phyloP scores from a whole-genome alignment of 1,140 invertebrate genomes.

The Elysia chlorotica region DNA sequence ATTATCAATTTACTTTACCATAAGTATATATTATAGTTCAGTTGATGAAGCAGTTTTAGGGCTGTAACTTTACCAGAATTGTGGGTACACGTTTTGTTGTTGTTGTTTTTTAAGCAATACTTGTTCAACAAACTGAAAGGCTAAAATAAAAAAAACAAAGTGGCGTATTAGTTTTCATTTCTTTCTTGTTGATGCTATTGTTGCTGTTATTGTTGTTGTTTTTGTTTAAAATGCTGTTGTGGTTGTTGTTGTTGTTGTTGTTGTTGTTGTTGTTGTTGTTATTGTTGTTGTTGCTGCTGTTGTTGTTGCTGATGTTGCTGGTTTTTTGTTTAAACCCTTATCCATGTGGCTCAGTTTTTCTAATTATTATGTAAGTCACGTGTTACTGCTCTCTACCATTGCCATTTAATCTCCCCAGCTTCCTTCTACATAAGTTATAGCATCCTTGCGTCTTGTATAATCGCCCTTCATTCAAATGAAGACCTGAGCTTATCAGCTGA shows the following conservation, averaged over 20 bases:
- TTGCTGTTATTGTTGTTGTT: not conserved
- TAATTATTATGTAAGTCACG: not conserved
- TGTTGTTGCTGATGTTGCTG: not conserved
- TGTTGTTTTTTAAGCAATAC: too few species aligned
- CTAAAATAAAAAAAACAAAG: too few species aligned
- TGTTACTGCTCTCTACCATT: not conserved
- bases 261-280: not conserved
- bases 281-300: not conserved
- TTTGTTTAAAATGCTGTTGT: constrained; percentile 3
- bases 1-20: too few species aligned
- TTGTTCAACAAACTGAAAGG: too few species aligned
- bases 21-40: too few species aligned
- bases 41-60: too few species aligned
- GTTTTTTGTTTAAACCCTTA: not conserved
- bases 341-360: not conserved
- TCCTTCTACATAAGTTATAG: too few species aligned
- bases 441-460: too few species aligned
- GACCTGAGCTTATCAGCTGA: too few species aligned
- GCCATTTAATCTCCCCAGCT: too few species aligned
- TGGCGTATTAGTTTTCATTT: not conserved
- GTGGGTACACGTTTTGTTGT: not conserved
- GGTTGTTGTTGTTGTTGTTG: not conserved
- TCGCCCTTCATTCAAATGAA: too few species aligned
- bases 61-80: too few species aligned
- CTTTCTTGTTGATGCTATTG: not conserved